Conservation (phyloP, 2,797 vertebrate species). For the Enteromius treurensis region DNA sequence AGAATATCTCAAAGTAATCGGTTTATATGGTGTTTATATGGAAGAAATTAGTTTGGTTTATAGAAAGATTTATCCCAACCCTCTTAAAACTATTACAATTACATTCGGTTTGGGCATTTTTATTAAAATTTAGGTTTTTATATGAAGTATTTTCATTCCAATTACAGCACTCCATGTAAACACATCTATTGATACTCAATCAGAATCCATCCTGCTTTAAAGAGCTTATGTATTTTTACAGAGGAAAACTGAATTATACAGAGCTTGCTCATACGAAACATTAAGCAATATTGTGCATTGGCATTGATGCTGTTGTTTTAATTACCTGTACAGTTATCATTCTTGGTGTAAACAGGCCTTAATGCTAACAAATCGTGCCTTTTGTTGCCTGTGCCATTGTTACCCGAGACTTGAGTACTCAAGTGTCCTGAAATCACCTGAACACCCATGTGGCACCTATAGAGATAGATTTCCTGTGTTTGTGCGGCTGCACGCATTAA, state of each 20-base stretch:
- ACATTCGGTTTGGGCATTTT: no score
- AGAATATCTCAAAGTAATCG: no score
- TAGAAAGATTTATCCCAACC: no score
- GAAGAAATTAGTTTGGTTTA: no score
- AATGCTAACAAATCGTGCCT: neutral
- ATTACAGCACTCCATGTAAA: no score
- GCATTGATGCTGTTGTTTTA: neutral
- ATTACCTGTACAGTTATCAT: neutral
- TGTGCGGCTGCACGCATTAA: conserved; percentile 11
- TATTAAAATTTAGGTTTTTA: no score
- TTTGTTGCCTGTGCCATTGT: neutral
- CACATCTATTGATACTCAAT: neutral
- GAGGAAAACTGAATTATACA: neutral
- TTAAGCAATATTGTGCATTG: neutral
- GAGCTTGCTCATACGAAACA: neutral
- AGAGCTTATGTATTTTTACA: neutral
- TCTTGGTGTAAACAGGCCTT: neutral
- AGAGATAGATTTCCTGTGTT: conserved; percentile 34
- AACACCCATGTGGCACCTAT: conserved; percentile 10
- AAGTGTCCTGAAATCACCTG: conserved; percentile 21
- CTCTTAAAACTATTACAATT: no score
- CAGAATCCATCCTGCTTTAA: neutral
- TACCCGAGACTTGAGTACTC: neutral
- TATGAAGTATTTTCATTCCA: no score
- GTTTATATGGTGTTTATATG: no score